Evolutionary conservation across 1,140 invertebrate genomes (phyloP).

Genomic region (Acromyrmex echinatior): DNA sequence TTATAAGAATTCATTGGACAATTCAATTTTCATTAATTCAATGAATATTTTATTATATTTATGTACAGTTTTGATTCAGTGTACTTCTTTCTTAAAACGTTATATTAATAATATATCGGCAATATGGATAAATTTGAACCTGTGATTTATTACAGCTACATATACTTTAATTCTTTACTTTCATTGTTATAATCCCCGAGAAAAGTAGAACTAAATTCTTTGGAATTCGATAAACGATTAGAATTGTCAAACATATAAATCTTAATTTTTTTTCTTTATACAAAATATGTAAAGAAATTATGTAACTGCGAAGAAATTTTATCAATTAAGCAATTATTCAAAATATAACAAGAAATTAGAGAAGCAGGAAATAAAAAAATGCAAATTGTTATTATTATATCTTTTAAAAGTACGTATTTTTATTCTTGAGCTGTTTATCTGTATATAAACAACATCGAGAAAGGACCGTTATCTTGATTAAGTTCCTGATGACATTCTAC

Average conservation of each 20-base stretch:
- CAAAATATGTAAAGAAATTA: neutral
- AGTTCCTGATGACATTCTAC: slow-evolving; percentile 8
- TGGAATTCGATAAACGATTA: neutral
- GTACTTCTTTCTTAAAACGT: neutral
- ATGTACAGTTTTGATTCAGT: too few species aligned
- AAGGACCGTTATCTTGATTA: slow-evolving; percentile 34
- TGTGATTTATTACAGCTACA: neutral
- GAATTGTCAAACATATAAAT: neutral
- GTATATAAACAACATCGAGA: neutral
- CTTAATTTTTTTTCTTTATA: neutral
- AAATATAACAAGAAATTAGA: neutral
- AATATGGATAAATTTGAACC: neutral
- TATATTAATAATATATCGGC: neutral
- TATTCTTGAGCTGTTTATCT: neutral
- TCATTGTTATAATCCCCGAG: neutral
- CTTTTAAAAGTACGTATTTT: slow-evolving; percentile 11
- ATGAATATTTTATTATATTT: too few species aligned
- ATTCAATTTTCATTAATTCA: too few species aligned
- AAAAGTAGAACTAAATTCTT: neutral
- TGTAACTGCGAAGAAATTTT: neutral
- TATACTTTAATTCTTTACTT: neutral
- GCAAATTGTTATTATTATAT: neutral
- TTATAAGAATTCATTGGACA: too few species aligned
- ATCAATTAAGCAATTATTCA: neutral
- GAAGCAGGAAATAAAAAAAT: neutral